Evolutionary conservation across 1,140 invertebrate genomes (phyloP).

Genomic region (Hycleus cichorii): DNA sequence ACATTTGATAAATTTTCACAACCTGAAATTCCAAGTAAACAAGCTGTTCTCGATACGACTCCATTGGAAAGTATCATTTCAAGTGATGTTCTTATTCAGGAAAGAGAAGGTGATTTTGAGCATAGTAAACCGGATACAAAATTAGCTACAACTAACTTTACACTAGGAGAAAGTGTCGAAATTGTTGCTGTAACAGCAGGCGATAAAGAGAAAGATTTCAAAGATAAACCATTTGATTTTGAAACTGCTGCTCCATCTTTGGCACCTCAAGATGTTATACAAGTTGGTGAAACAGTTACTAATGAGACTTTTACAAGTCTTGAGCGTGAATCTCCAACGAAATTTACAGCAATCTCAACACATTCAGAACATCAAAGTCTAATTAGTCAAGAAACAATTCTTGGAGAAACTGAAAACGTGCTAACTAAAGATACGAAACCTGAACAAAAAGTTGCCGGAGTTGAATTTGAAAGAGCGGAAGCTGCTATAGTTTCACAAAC

Average conservation of each 20-base stretch:
- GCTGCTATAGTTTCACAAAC: slow-evolving; percentile 25
- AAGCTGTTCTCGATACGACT: slow-evolving; percentile 41
- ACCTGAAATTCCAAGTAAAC: slow-evolving; percentile 32
- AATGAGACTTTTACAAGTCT: slow-evolving; percentile 32
- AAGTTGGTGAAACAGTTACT: slow-evolving; percentile 30
- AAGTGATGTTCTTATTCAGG: slow-evolving; percentile 37
- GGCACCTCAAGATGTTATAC: slow-evolving; percentile 27
- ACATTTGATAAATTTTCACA: slow-evolving; percentile 14
- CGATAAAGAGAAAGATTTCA: slow-evolving; percentile 45
- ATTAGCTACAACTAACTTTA: slow-evolving; percentile 42
- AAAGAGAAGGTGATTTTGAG: slow-evolving; percentile 48
- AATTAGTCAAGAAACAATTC: slow-evolving; percentile 30
- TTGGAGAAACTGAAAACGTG: slow-evolving; percentile 37
- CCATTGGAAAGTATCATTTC: slow-evolving; percentile 43
- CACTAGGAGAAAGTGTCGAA: slow-evolving; percentile 43
- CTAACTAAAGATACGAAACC: slow-evolving; percentile 21
- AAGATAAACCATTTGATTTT: slow-evolving; percentile 35
- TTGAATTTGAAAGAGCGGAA: slow-evolving; percentile 31
- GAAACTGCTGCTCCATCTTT: slow-evolving; percentile 29
- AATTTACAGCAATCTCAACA: slow-evolving; percentile 22
- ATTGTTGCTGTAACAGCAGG: slow-evolving; percentile 45
- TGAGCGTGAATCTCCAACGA: slow-evolving; percentile 16
- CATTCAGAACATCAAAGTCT: slow-evolving; percentile 35
- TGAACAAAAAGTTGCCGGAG: slow-evolving; percentile 28
- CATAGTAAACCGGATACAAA: slow-evolving; percentile 36